Evolutionary conservation across 2,888 invertebrate species (phyloP).

Genomic region (Heliconius charithonia): DNA sequence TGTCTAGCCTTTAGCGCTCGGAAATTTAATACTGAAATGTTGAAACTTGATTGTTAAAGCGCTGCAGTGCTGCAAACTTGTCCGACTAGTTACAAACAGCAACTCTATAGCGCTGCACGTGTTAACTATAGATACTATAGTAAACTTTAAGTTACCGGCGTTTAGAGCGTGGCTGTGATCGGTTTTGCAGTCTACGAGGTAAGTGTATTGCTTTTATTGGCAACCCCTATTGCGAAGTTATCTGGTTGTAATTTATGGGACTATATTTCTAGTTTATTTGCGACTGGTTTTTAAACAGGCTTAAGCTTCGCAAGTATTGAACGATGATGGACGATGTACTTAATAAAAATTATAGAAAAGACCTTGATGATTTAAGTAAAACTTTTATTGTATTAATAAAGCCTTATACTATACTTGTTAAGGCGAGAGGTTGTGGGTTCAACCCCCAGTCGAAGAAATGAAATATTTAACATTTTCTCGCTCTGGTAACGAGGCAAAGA

Average conservation of each 20-base stretch:
- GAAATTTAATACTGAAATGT: constrained; percentile 60
- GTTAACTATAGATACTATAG: constrained; percentile 51
- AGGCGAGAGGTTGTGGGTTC: no score
- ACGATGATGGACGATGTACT: neutral
- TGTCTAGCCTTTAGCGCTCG: constrained; percentile 58
- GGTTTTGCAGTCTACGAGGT: constrained; percentile 56
- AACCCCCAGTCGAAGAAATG: no score
- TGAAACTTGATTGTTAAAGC: constrained; percentile 42
- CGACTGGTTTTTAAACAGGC: neutral
- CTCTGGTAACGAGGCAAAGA: no score
- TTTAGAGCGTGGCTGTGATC: constrained; percentile 58
- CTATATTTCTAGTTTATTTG: constrained; percentile 20
- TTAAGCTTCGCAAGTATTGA: neutral
- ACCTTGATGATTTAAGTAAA: neutral
- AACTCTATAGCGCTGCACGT: constrained; percentile 38
- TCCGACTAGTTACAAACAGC: constrained; percentile 19
- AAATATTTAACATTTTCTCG: no score
- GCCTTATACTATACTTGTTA: no score
- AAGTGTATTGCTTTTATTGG: constrained; percentile 56
- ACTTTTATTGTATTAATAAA: neutral
- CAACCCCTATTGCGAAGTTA: constrained; percentile 28
- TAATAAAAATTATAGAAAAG: neutral
- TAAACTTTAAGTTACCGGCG: constrained; percentile 60
- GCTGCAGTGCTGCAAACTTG: constrained; percentile 43
- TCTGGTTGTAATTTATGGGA: constrained; percentile 20